Percentiles rank a stretch among this genome's conserved stretches.
phyloP scores from a whole-genome alignment of 2,797 vertebrate genomes.

The Glyptemys insculpta region DNA sequence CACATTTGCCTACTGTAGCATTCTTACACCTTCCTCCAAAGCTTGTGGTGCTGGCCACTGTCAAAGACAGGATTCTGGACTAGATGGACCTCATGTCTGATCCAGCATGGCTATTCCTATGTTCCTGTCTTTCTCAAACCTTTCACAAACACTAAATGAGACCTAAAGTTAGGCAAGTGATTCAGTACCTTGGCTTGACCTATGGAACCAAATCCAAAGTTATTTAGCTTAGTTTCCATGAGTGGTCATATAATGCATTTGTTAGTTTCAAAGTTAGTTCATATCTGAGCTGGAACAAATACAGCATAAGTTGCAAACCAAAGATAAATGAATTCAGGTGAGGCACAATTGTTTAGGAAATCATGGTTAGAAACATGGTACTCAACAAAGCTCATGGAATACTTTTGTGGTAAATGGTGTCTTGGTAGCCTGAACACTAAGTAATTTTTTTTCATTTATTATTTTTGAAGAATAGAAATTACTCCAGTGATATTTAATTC shows the following conservation, averaged over 20 bases:
- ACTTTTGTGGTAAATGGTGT: background rate
- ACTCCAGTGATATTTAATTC: background rate
- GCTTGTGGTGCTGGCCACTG: background rate
- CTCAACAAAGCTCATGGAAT: background rate
- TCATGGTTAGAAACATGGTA: background rate
- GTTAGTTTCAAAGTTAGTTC: background rate
- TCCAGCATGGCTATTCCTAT: background rate
- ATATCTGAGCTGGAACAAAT: background rate
- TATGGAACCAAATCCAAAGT: background rate
- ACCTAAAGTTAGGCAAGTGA: background rate
- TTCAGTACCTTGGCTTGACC: background rate
- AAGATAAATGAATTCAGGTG: background rate
- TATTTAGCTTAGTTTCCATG: background rate
- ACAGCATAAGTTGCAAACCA: background rate
- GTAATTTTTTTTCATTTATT: background rate
- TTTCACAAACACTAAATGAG: background rate
- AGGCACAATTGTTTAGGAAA: background rate
- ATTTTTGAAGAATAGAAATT: background rate
- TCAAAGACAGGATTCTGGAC: background rate
- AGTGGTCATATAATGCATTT: background rate
- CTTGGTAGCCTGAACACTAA: background rate
- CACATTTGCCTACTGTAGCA: no score
- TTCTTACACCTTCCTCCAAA: no score
- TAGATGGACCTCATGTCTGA: background rate
- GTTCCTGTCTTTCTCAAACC: background rate